These are phyloP conservation scores for Tragelaphus eurycerus DNA, from an alignment of 2,797 vertebrate genomes.

Conservation along the genomic window DNA sequence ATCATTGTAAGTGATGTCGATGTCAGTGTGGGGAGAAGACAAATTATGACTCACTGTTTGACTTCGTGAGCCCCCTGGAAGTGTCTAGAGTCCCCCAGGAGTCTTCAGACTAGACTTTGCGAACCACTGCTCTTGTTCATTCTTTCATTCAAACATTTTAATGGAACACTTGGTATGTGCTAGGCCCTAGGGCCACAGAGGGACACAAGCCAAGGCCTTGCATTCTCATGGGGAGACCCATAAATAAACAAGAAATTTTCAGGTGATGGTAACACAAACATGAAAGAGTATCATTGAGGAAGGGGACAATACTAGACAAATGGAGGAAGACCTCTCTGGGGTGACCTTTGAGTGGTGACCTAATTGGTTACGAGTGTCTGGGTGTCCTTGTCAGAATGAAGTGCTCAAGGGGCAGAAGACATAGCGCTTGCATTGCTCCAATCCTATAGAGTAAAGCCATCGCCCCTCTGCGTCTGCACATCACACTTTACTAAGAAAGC, in stretches of 20 bases:
- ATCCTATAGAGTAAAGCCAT: neutral
- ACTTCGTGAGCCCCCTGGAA: neutral
- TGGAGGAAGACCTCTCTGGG: neutral
- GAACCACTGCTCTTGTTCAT: neutral
- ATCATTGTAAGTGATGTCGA: neutral
- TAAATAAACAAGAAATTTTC: neutral
- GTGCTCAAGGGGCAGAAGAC: neutral
- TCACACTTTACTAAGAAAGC: neutral
- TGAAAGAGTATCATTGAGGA: neutral
- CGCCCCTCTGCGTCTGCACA: too few species aligned
- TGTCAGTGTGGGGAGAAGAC: neutral
- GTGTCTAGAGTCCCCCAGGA: neutral
- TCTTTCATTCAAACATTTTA: neutral
- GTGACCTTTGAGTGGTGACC: neutral
- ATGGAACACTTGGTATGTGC: neutral
- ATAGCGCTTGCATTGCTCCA: rapidly evolving
- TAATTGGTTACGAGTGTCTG: neutral
- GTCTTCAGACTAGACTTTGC: neutral
- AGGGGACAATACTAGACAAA: neutral
- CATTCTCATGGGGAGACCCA: neutral
- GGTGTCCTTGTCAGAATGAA: neutral
- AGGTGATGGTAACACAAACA: neutral
- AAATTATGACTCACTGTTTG: neutral
- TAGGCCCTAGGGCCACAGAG: neutral
- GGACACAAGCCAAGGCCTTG: neutral